Base-by-base conservation (phyloP, 2,797 vertebrate species). In the Micrastur ruficollis region DNA sequence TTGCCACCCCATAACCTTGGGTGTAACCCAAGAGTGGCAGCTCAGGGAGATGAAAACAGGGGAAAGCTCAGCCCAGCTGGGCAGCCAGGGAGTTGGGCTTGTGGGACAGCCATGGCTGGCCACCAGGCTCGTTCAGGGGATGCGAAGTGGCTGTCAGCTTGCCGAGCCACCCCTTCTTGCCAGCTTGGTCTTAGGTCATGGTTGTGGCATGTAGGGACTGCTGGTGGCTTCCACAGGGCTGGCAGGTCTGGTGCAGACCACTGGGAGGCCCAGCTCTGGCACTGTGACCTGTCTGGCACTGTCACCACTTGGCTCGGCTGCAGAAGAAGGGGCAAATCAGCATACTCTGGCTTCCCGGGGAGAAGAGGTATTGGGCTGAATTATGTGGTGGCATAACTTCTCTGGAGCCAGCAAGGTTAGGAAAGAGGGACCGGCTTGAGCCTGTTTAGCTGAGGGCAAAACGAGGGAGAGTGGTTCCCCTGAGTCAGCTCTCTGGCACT, bases 401-500 rank as follows among this genome's bases (percentile, higher is more conserved):
- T 85, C 34, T 1, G 0, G n/a, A 95, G 50, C 32, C 46, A 46
- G 25, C 36, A 49, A 67, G 7, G 25, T 3, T 89, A 61, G 90
- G 86, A 96, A 96, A 89, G 93, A 93, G 84, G 65, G 81, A 83
- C 47, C 27, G 9, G 92, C 68, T 95, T 0, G 0, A 93, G 89
- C 93, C 49, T 95, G 83, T 82, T 93, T 85, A 65, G 32, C 81
- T 93, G 58, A 78, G 40, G n/a, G 53, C 22, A 85, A 65, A 89
- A 59, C 67, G 26, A 32, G 83, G 49, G 65, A 94, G 62, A 94
- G 55, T n/a, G 2, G 11, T 90, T 96, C 58, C 50, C 75, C 87
- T 96, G 94, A 94, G 93, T 97, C 92, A 97, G 93, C 94, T 94
- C 61, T 86, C 75, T 9, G 8, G 32, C 26, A 9, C 66, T 74